A percentile compares a stretch with the other conserved stretches of the same genome.
Evolutionary conservation across 2,888 invertebrate genomes (phyloP).

Genomic region (Scelioninae gen. 1): DNA sequence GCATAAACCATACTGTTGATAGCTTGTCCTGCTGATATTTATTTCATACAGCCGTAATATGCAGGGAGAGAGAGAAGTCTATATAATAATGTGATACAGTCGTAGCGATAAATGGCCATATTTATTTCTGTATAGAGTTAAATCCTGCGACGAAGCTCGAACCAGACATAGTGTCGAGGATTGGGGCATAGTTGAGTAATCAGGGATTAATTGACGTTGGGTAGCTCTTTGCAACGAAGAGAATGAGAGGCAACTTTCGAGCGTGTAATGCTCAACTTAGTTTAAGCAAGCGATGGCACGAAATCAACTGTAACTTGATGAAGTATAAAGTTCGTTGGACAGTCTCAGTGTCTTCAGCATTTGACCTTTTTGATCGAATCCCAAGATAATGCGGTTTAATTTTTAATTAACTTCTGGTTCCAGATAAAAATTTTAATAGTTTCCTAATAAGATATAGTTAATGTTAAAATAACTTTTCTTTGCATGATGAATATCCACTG

Average conservation of each 20-base stretch:
- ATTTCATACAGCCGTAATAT: constrained; percentile 13
- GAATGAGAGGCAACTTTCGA: constrained; percentile 26
- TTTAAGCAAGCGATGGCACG: constrained; percentile 71
- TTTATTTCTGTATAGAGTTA: constrained; percentile 68
- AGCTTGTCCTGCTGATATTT: constrained; percentile 44
- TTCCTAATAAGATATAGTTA: too few relatives aligned
- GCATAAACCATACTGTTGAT: too few relatives aligned
- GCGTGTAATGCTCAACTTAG: constrained; percentile 69
- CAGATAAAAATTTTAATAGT: neutral
- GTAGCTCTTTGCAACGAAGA: constrained; percentile 15
- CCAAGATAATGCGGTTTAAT: neutral
- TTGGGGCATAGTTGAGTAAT: constrained; percentile 25
- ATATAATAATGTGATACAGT: constrained; percentile 71
- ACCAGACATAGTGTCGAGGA: neutral
- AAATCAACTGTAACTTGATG: constrained; percentile 71
- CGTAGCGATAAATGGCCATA: constrained; percentile 65
- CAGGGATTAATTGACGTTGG: constrained; percentile 34
- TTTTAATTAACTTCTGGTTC: neutral
- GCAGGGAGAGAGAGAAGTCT: constrained; percentile 47
- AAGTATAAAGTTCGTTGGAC: constrained; percentile 75
- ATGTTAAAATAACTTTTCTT: too few relatives aligned
- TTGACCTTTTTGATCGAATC: constrained; percentile 30
- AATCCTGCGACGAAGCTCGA: constrained; percentile 26
- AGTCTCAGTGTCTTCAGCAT: constrained; percentile 65
- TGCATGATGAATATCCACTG: too few relatives aligned